Evolutionary conservation across 2,888 invertebrate genomes (phyloP), one percentile per base, ranked within the genome.

Genomic region (Tortricodes alternella): DNA sequence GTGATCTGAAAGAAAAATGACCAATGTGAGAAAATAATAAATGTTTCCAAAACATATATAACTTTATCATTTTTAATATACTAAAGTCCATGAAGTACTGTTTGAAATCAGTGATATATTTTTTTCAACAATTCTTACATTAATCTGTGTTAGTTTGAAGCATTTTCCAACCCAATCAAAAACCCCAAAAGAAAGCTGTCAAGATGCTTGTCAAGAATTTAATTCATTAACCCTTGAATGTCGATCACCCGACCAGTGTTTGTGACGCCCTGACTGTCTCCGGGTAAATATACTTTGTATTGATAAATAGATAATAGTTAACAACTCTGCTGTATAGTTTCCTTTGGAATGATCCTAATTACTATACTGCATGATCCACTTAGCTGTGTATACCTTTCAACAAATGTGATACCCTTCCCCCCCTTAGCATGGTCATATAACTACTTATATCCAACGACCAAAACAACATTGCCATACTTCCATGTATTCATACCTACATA

Each of bases 251-350:
- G 74, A 76, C 80, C 80, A 83, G 81, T 83, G 84, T 85, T 78
- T 89, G 85, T 87, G 86, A 85, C 85, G 81, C 87, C 88, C 87
- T 87, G 85, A 88, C 81, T 74, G 82, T 83, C 78, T 82, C 80
- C 86, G 86, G 89, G 89, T 90, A 90, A 90, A 86, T 90, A 90
- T 90, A 74, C 81, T 86, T 88, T 85, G 80, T 75, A 79, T 83
- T 86, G 80, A 84, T 87, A 83, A 76, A 69, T 71, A 73, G 73
- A 43, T 79, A 72, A 79, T 84, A 85, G 82, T 81, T 75, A 78
- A 80, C 82, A 79, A 78, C 73, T 81, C 81, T 76, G 86, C 86
- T 88, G 80, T 78, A 71, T 79, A 81, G 80, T 77, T 73, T 83
- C 83, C 82, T 82, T 75, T 81, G 81, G 89, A 89, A 89, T 89